Conservation (phyloP, 2,797 vertebrate genomes). For the Lateolabrax maculatus region DNA sequence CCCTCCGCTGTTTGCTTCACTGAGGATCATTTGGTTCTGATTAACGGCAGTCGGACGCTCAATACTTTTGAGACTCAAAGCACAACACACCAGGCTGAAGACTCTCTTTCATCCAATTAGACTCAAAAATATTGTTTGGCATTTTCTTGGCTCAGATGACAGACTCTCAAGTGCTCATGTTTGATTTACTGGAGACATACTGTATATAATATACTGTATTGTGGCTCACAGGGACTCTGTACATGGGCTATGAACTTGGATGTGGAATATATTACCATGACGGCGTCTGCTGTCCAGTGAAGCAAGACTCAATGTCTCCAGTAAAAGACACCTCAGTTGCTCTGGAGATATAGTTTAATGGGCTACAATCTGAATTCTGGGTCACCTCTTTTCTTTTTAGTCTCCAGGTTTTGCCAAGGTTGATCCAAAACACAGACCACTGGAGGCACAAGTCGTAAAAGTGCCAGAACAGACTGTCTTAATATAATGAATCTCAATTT, state of each 20-base stretch:
- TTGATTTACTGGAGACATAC: conserved; percentile 71
- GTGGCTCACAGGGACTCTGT: conserved; percentile 34
- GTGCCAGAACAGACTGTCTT: not conserved
- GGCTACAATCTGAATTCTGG: conserved; percentile 54
- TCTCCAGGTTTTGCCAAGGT: conserved; percentile 19
- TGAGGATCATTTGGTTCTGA: conserved; percentile 57
- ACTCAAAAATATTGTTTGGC: conserved; percentile 61
- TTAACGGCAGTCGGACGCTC: conserved; percentile 58
- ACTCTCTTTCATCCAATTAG: conserved; percentile 72
- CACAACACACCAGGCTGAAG: conserved; percentile 45
- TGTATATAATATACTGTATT: conserved; percentile 36
- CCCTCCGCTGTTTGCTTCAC: conserved; percentile 21
- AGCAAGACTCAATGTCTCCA: conserved; percentile 47
- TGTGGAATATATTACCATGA: conserved; percentile 49
- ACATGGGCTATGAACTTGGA: conserved; percentile 44
- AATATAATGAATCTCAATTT: not conserved
- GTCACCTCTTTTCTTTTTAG: conserved; percentile 32
- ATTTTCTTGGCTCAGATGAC: conserved; percentile 62
- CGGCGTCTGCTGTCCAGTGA: conserved; percentile 53
- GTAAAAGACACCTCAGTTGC: conserved; percentile 44
- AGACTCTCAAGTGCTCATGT: conserved; percentile 56
- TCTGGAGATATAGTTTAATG: conserved; percentile 56
- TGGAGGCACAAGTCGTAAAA: conserved; percentile 17
- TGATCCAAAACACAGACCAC: conserved; percentile 26
- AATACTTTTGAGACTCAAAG: conserved; percentile 45